Evolutionary conservation across 2,888 invertebrate species (phyloP).

Genomic region (Eledona agricola): DNA sequence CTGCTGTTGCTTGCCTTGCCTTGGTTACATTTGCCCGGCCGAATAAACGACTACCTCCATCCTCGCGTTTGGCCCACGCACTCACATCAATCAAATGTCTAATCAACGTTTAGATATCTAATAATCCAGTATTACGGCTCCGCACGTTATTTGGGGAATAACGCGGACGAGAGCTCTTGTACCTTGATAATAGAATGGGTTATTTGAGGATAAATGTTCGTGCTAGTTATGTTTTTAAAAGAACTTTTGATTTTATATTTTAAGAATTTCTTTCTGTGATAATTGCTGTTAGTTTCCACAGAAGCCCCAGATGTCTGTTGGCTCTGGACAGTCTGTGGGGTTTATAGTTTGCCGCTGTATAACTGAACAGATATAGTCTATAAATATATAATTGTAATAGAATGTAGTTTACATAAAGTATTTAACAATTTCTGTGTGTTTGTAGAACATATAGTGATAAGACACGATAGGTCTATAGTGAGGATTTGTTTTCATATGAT

Average conservation of each 20-base stretch:
- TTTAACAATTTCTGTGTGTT: slow-evolving; percentile 56
- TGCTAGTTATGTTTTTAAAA: slow-evolving; percentile 23
- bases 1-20: slow-evolving; percentile 33
- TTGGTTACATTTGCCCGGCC: slow-evolving; percentile 42
- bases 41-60: slow-evolving; percentile 27
- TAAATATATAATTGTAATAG: slow-evolving; percentile 48
- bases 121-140: slow-evolving; percentile 37
- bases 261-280: slow-evolving; percentile 56
- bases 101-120: no score
- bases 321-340: slow-evolving; percentile 35
- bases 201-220: slow-evolving; percentile 32
- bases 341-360: slow-evolving; percentile 42
- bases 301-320: slow-evolving; percentile 39
- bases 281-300: slow-evolving; percentile 48
- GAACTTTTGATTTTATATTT: slow-evolving; percentile 37
- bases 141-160: slow-evolving; percentile 30
- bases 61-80: slow-evolving; percentile 23
- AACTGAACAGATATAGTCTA: slow-evolving; percentile 45
- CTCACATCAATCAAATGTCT: no score
- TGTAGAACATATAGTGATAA: slow-evolving; percentile 50
- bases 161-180: slow-evolving; percentile 30
- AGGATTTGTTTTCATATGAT: slow-evolving; percentile 36
- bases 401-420: slow-evolving; percentile 51
- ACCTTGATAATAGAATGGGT: slow-evolving; percentile 37
- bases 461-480: slow-evolving; percentile 36